These are phyloP conservation scores for Sebastes trivittatus DNA, from an alignment of 2,797 vertebrate species.

Conservation along the genomic window DNA sequence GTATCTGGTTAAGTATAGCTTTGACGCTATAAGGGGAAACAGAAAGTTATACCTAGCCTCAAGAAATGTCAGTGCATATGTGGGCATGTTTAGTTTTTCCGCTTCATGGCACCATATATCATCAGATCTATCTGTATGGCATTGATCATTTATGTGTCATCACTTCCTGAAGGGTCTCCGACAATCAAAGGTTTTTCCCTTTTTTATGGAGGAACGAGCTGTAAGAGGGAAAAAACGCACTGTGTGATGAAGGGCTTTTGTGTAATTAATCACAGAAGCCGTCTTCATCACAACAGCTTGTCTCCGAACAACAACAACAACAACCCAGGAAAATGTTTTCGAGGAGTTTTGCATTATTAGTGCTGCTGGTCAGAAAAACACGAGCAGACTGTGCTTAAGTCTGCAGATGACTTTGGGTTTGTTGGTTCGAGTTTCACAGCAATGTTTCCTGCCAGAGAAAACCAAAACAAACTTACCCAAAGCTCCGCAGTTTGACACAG, in stretches of 20 bases:
- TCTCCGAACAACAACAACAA: conserved; percentile 10
- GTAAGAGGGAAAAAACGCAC: background rate
- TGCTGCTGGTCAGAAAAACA: conserved; percentile 42
- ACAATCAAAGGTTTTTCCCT: background rate
- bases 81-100: conserved; percentile 11
- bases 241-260: background rate
- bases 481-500: conserved; percentile 1
- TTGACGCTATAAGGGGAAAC: conserved; percentile 33
- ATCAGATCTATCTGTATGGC: background rate
- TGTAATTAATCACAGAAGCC: conserved; percentile 37
- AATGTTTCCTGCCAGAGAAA: conserved; percentile 27
- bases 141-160: conserved; percentile 19
- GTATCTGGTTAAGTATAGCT: conserved; percentile 67
- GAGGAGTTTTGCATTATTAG: conserved; percentile 34
- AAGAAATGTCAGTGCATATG: conserved; percentile 11
- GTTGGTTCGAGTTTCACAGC: conserved; percentile 28
- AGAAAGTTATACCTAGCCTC: conserved; percentile 52
- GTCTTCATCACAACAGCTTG: conserved; percentile 23
- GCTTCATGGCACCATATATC: conserved; percentile 46
- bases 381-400: conserved; percentile 2
- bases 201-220: background rate
- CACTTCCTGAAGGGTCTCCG: conserved; percentile 1
- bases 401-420: conserved; percentile 13
- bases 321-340: conserved; percentile 7
- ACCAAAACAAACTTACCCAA: conserved; percentile 32